phyloP scores from a whole-genome alignment of 2,113 vertebrate genomes.

The Thunnus maccoyii region DNA sequence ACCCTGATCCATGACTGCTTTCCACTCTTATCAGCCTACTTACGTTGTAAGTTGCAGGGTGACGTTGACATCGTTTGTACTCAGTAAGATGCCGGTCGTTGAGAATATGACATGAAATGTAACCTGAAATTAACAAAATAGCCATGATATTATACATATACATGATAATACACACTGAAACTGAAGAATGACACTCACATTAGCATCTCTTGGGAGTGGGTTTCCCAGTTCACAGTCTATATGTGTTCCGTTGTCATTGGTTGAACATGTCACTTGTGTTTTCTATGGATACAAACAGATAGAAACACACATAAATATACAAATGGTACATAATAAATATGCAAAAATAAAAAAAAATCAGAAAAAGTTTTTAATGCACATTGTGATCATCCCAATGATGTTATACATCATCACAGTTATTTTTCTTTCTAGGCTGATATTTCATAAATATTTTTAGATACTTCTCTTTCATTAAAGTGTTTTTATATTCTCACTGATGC shows the following conservation, averaged over 20 bases:
- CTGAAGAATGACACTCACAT: conserved; percentile 80
- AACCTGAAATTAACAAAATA: conserved; percentile 79
- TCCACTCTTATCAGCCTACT: conserved; percentile 53
- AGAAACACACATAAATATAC: background rate
- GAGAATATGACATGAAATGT: conserved; percentile 91
- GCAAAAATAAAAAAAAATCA: too few species aligned
- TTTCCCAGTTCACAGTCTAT: conserved; percentile 93
- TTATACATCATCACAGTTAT: too few species aligned
- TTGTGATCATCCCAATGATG: too few species aligned
- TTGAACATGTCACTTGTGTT: conserved; percentile 85
- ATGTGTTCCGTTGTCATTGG: conserved; percentile 89
- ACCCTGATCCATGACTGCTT: background rate
- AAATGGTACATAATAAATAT: too few species aligned
- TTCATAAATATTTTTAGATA: too few species aligned
- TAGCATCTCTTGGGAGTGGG: conserved; percentile 91
- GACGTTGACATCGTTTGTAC: conserved; percentile 88
- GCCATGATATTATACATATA: background rate
- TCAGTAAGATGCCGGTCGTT: conserved; percentile 89
- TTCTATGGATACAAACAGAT: conserved; percentile 77
- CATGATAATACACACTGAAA: background rate
- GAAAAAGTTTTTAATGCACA: too few species aligned
- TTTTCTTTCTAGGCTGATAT: too few species aligned
- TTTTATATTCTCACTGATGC: conserved; percentile 73
- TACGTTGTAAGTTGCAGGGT: conserved; percentile 91
- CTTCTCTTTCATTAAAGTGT: background rate